Evolutionary conservation across 2,113 vertebrate species (phyloP).

Genomic region (Plecotus auritus): DNA sequence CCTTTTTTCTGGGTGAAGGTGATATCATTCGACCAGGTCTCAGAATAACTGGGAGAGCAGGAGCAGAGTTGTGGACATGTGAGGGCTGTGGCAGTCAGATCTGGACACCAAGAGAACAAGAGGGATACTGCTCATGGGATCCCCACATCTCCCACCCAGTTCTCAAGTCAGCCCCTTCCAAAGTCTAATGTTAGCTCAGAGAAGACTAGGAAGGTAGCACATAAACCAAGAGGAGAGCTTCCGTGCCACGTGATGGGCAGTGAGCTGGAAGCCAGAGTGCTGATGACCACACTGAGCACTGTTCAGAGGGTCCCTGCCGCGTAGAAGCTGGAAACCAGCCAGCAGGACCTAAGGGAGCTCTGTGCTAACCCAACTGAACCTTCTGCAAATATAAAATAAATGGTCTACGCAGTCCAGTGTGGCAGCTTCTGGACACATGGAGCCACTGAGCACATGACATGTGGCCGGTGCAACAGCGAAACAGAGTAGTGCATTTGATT

Average conservation of each 20-base stretch:
- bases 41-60: neutral
- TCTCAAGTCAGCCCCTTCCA: neutral
- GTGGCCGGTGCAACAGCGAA: too few species aligned
- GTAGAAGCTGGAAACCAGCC: neutral
- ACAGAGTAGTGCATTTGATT: neutral
- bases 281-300: too few species aligned
- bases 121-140: too few species aligned
- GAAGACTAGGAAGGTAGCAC: neutral
- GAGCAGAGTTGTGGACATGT: neutral
- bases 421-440: neutral
- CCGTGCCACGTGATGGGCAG: accelerated
- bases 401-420: accelerated
- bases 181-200: neutral
- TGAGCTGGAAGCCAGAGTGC: neutral
- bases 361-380: accelerated
- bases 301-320: accelerated
- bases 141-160: neutral
- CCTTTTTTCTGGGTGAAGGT: neutral
- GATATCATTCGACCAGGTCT: neutral
- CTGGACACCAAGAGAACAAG: neutral
- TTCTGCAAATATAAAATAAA: neutral
- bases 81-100: neutral
- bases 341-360: neutral
- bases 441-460: neutral
- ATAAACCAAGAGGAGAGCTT: neutral